A percentile compares a stretch with the other conserved stretches of the same genome.
Conservation (phyloP, 1,140 invertebrate genomes). For the Oedothorax gibbosus region DNA sequence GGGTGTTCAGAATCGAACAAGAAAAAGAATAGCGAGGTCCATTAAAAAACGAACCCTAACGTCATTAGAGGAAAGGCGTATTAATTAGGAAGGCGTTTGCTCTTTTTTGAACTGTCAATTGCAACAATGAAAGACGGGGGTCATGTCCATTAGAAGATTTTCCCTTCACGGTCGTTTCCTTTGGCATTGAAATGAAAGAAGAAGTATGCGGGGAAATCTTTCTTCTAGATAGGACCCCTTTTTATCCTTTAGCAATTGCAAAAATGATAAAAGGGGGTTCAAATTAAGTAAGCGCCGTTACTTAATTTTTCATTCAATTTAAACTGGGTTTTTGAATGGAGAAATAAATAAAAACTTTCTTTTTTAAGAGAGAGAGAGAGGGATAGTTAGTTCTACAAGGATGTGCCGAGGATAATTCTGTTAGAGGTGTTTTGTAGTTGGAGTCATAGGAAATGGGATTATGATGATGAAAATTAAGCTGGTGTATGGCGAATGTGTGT, state of each 20-base stretch:
- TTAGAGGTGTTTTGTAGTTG: too few species aligned
- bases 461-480: too few species aligned
- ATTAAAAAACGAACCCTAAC: background rate
- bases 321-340: conserved; percentile 13
- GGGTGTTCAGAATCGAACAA: background rate
- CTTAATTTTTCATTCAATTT: conserved; percentile 57
- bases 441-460: too few species aligned
- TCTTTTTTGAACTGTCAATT: conserved; percentile 48
- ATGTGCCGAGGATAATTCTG: too few species aligned
- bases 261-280: background rate
- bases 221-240: too few species aligned
- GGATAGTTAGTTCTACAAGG: too few species aligned
- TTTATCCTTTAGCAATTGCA: too few species aligned
- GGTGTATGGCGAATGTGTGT: too few species aligned
- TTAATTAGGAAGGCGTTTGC: conserved; percentile 42
- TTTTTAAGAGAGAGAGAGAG: background rate
- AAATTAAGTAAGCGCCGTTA: conserved; percentile 50
- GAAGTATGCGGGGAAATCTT: too few species aligned
- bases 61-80: conserved; percentile 13
- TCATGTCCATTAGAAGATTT: too few species aligned
- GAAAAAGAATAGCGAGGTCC: background rate
- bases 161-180: too few species aligned
- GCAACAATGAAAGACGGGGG: conserved; percentile 1
- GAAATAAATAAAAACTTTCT: background rate
- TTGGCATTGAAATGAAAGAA: too few species aligned